Conservation (phyloP, 1,140 invertebrate genomes). For the Microplitis mediator region DNA sequence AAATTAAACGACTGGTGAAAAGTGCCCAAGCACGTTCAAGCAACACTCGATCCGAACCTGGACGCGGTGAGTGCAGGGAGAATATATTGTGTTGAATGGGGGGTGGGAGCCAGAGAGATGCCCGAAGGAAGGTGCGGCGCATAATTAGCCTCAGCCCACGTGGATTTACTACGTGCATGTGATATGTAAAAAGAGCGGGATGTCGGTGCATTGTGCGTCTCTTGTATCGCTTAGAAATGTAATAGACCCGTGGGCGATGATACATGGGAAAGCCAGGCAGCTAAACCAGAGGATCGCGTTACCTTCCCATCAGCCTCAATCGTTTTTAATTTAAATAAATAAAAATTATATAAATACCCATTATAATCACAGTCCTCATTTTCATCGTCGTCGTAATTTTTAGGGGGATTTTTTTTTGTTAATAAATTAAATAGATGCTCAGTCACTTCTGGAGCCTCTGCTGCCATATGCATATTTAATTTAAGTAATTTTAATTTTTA, state of each 20-base stretch:
- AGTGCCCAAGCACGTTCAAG: constrained; percentile 23
- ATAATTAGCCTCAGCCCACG: constrained; percentile 38
- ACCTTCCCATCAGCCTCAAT: neutral
- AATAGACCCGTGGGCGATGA: constrained; percentile 28
- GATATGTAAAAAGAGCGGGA: neutral
- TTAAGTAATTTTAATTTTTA: too few relatives aligned
- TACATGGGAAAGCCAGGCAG: constrained; percentile 28
- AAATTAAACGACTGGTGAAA: constrained; percentile 39
- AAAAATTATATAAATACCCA: too few relatives aligned
- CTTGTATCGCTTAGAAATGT: constrained; percentile 5
- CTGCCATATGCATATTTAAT: too few relatives aligned
- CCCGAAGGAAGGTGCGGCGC: constrained; percentile 35
- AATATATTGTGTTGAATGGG: neutral
- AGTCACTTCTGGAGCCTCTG: too few relatives aligned
- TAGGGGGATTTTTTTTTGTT: too few relatives aligned
- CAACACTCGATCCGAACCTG: neutral
- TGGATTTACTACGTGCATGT: constrained; percentile 1
- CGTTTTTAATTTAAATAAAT: neutral
- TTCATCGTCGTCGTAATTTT: too few relatives aligned
- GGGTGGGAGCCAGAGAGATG: constrained; percentile 10
- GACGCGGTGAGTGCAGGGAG: neutral
- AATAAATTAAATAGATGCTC: too few relatives aligned
- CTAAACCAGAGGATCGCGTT: constrained; percentile 5
- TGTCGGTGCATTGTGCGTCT: neutral
- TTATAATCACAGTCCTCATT: too few relatives aligned